Evolutionary conservation across 2,113 vertebrate genomes (phyloP).

Genomic region (Glaucidium brasilianum): DNA sequence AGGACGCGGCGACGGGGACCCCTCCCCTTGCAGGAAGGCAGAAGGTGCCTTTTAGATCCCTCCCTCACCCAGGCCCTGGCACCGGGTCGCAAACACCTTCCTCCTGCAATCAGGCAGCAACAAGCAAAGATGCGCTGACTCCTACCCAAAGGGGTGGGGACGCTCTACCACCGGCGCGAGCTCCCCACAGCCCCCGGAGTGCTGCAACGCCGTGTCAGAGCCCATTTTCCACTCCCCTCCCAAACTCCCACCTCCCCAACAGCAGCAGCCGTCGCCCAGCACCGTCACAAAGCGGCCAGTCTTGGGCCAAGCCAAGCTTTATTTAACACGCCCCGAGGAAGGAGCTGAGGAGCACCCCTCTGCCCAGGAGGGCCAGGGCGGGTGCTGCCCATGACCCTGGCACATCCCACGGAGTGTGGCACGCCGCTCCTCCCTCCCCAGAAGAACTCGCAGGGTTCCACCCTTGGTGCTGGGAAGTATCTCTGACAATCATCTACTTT

Average conservation of each 20-base stretch:
- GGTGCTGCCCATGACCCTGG: neutral
- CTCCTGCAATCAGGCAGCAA: fast-evolving
- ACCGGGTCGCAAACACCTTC: fast-evolving
- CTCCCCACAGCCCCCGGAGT: fast-evolving
- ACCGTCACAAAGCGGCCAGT: fast-evolving
- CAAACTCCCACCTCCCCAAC: neutral
- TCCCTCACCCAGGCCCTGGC: fast-evolving
- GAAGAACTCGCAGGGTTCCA: neutral
- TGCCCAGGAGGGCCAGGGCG: neutral
- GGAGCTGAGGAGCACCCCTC: neutral
- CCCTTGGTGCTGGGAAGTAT: neutral
- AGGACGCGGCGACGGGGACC: fast-evolving
- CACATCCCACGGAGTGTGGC: neutral
- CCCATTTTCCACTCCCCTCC: neutral
- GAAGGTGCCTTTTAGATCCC: neutral
- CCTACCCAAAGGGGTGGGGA: fast-evolving
- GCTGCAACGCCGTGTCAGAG: fast-evolving
- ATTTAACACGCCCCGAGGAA: fast-evolving
- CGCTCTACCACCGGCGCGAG: fast-evolving
- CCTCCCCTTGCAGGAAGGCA: neutral
- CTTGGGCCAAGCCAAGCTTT: neutral
- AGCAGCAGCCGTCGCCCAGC: neutral
- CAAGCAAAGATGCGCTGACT: fast-evolving
- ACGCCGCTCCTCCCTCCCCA: fast-evolving
- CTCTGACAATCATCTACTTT: fast-evolving